Percentiles rank a stretch among this genome's conserved stretches.
Evolutionary conservation across 2,888 invertebrate species (phyloP).

Genomic region (Drepana falcataria): DNA sequence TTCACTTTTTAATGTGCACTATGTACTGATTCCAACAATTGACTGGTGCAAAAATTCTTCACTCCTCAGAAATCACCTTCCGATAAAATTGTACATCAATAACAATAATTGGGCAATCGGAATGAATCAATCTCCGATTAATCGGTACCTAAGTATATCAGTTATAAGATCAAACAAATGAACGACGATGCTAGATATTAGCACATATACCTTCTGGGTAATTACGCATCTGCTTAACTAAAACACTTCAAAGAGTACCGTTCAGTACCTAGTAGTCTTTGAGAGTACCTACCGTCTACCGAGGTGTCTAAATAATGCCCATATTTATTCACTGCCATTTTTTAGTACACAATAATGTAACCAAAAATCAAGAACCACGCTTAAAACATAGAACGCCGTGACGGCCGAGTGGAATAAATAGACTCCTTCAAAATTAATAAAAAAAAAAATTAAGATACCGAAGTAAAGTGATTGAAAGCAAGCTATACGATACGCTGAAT

Average conservation of each 20-base stretch:
- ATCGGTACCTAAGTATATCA: conserved; percentile 3
- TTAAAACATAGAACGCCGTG: too few species aligned
- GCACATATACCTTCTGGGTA: background rate
- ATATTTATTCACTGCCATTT: too few species aligned
- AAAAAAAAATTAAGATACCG: too few species aligned
- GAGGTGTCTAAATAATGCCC: too few species aligned
- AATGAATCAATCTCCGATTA: conserved; percentile 8
- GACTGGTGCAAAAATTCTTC: background rate
- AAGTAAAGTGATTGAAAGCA: too few species aligned
- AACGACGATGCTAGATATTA: background rate
- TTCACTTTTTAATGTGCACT: background rate
- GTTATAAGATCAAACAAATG: conserved; percentile 5
- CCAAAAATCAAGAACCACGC: too few species aligned
- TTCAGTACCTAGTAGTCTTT: background rate
- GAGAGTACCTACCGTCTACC: too few species aligned
- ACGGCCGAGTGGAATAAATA: too few species aligned
- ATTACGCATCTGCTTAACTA: background rate
- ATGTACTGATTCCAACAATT: background rate
- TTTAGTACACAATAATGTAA: too few species aligned
- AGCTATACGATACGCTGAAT: too few species aligned
- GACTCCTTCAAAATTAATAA: too few species aligned
- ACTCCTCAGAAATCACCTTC: background rate
- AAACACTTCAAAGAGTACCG: background rate
- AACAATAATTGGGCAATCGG: conserved; percentile 6
- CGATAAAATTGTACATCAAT: background rate